A percentile compares a stretch with the other conserved stretches of the same genome.
Evolutionary conservation across 2,888 invertebrate genomes (phyloP).

Genomic region (Cataglyphis livida): DNA sequence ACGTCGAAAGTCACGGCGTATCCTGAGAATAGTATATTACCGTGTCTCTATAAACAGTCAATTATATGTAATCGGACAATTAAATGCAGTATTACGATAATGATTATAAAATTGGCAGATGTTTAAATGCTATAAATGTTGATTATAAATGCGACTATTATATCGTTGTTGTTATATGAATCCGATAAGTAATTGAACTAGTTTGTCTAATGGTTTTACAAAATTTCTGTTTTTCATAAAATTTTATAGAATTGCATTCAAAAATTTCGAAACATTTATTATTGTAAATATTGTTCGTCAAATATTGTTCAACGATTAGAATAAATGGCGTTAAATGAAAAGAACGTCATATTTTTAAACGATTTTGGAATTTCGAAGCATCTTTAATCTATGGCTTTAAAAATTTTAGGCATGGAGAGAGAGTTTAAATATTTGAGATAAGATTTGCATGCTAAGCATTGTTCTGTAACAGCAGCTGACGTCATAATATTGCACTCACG

Average conservation of each 20-base stretch:
- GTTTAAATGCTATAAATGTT: not conserved
- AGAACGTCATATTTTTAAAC: not conserved
- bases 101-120: slow-evolving; percentile 20
- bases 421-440: not conserved
- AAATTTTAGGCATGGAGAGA: not conserved
- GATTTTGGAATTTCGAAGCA: not conserved
- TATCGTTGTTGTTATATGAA: not conserved
- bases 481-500: slow-evolving; percentile 52
- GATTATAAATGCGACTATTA: not conserved
- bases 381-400: not conserved
- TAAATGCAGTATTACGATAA: slow-evolving; percentile 52
- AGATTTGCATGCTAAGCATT: slow-evolving; percentile 8
- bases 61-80: slow-evolving; percentile 38
- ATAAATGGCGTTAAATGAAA: not conserved
- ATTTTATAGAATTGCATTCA: not conserved
- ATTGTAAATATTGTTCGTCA: not conserved
- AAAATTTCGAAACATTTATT: not conserved
- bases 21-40: slow-evolving; percentile 41
- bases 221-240: not conserved
- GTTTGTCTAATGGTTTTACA: not conserved
- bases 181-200: not conserved
- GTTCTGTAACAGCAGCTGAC: slow-evolving; percentile 43
- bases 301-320: not conserved
- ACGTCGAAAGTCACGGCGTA: slow-evolving; percentile 53
- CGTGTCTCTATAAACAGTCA: not conserved